Percentiles rank a stretch among this genome's conserved stretches.
These are phyloP conservation scores for Caranx ignobilis DNA, from an alignment of 2,113 vertebrate genomes.

Conservation along the genomic window DNA sequence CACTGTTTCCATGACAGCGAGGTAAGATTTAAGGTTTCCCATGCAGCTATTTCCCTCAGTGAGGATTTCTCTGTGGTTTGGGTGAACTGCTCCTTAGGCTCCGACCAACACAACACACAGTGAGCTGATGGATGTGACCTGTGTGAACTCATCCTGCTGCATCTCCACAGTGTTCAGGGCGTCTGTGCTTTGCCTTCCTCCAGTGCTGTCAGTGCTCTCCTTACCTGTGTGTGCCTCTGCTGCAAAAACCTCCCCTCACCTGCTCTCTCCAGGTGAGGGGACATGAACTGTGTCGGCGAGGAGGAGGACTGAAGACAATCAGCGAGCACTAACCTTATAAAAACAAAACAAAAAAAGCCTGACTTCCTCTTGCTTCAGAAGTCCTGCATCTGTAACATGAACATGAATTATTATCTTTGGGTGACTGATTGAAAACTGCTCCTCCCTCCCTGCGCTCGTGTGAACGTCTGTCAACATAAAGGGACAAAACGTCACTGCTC, in stretches of 20 bases:
- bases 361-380: not conserved
- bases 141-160: too few species aligned
- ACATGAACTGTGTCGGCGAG: not conserved
- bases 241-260: not conserved
- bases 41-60: not conserved
- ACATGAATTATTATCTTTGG: not conserved
- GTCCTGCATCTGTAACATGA: not conserved
- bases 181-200: not conserved
- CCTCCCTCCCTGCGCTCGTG: slow-evolving; percentile 17
- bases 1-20: too few species aligned
- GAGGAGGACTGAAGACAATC: slow-evolving; percentile 16
- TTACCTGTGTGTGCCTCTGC: slow-evolving; percentile 3
- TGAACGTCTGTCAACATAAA: slow-evolving; percentile 45
- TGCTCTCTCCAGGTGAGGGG: not conserved
- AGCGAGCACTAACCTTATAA: not conserved
- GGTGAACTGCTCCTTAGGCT: not conserved
- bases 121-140: too few species aligned
- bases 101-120: not conserved
- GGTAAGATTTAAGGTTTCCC: too few species aligned
- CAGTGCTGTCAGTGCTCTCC: too few species aligned
- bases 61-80: not conserved
- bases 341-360: too few species aligned
- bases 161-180: not conserved
- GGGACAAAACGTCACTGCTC: slow-evolving; percentile 34
- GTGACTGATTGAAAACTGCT: not conserved